Base-by-base conservation (phyloP, 2,113 vertebrate species). In the Equus przewalskii region DNA sequence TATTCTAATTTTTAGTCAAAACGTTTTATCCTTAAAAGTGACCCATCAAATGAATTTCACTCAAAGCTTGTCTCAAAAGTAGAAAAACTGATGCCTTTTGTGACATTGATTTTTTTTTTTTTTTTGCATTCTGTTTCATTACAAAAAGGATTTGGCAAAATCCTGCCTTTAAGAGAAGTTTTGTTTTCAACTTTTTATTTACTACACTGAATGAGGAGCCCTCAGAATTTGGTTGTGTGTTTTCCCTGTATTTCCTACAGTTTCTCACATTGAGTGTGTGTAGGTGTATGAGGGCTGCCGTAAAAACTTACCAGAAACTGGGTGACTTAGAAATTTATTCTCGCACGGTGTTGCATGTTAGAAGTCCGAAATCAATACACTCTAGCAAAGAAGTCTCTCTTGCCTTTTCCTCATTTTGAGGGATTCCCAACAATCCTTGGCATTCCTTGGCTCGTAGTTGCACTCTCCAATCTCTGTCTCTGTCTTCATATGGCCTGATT, bases 241-340 rank as follows among this genome's bases (percentile, higher is more conserved):
- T 82, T 83, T 94, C 67, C 49, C 64, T 79, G 26, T 19, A 78
- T 89, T 86, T 82, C 75, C 49, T 75, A 22, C 26, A 51, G 67
- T 54, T 81, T 72, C 51, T 94, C 46, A 58, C 49, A 75, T 60
- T 22, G 19, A 18, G 33, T 2, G 4, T 41, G 24, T 75, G 49
- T 79, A 26, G 56, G 65, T 13, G 5, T 33, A n/a, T 54, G 76
- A 3, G 46, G 36, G 12, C 46, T 72, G 33, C 89, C 13, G 1
- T n/a, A 56, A 86, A 18, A 89, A 96, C 86, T 75, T 36, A 79
- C 36, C 14, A 75, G 51, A 89, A 87, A 78, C 62, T 67, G 83
- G 14, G 49, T 49, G 30, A 51, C 75, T 95, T 88, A 70, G 70
- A 88, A 70, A 83, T 26, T 14, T 54, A 75, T 30, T 75, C 44